Evolutionary conservation across 2,113 vertebrate species (phyloP), one percentile per base, ranked within the genome.

Genomic region (Hylia prasina): DNA sequence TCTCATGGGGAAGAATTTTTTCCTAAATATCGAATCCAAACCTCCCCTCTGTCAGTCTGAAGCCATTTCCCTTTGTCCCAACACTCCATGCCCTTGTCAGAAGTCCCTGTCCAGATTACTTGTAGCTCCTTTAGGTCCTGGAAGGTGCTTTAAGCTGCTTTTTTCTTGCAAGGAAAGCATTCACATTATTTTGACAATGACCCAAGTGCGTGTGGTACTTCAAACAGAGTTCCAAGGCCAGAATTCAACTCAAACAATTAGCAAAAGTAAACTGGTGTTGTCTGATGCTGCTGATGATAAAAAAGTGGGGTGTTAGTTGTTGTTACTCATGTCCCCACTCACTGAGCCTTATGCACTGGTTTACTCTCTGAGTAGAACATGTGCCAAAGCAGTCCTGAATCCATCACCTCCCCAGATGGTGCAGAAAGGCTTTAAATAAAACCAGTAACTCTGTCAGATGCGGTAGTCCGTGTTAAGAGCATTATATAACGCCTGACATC

Each of bases 171-270:
- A 94, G 68, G 89, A 98, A 83, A 95, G 58, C 4, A 20, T 96
- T 16, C 18, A 83, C 0, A 96, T 94, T 27, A 63, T 98, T 79
- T 94, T 98, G 57, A 94, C 96, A 51, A 47, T 96, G 82, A 94
- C 97, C 7, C 97, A 98, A 69, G 96, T 96, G 24, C 91, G 48
- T 64, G 64, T 96, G 92, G 95, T 96, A 27, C 95, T 98, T 45
- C 37, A 98, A 98, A 81, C 95, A 98, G 87, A 71, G 58, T 15
- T 93, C 97, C 58, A 97, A 97, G 92, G 97, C 95, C 1, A 97
- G 98, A 83, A 98, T 97, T 21, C 97, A 98, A 76, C 75, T 98
- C 50, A 98, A 98, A 89, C 95, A 95, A 14, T 86, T 98, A 51
- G 82, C 84, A 60, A 96, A 98, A 94, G 75, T 73, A 28, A 88